Percentiles rank a stretch among this genome's conserved stretches.
Evolutionary conservation across 1,140 invertebrate genomes (phyloP).

Genomic region (Ceratina japonica): DNA sequence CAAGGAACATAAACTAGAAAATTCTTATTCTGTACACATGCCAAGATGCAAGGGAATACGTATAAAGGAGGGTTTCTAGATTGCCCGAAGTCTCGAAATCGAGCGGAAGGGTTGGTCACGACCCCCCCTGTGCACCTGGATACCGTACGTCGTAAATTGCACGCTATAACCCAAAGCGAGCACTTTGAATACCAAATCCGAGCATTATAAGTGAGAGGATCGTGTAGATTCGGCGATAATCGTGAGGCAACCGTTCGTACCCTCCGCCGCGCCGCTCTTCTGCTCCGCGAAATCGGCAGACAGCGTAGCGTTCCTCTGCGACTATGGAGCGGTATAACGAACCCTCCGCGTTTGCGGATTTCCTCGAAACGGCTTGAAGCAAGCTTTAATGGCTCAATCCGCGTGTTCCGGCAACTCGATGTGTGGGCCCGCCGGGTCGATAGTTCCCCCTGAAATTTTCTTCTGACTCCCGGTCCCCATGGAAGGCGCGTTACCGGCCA

Average conservation of each 20-base stretch:
- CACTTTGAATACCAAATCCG: slow-evolving; percentile 8
- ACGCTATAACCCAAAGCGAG: not conserved
- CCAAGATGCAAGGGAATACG: not conserved
- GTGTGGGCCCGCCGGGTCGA: slow-evolving; percentile 67
- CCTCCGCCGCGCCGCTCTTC: not conserved
- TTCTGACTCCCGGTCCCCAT: slow-evolving; percentile 49
- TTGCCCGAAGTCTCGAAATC: not conserved
- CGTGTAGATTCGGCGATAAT: slow-evolving; percentile 22
- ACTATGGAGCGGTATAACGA: slow-evolving; percentile 37
- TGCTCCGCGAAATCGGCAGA: not conserved
- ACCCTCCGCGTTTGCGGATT: slow-evolving; percentile 51
- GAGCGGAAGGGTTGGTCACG: not conserved
- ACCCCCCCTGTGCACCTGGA: not conserved
- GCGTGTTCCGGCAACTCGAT: slow-evolving; percentile 69
- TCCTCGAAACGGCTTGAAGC: slow-evolving; percentile 59
- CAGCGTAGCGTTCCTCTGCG: not conserved
- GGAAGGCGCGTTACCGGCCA: slow-evolving; percentile 63
- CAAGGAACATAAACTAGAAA: not conserved
- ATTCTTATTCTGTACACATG: not conserved
- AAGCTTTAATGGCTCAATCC: slow-evolving; percentile 72
- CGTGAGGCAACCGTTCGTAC: not conserved
- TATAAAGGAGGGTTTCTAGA: not conserved
- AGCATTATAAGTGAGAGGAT: slow-evolving; percentile 8
- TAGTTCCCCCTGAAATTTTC: slow-evolving; percentile 62
- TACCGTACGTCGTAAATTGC: not conserved